Base-by-base conservation (phyloP, 92 coral and sea anemone species). In the Pocillopora grandis region DNA sequence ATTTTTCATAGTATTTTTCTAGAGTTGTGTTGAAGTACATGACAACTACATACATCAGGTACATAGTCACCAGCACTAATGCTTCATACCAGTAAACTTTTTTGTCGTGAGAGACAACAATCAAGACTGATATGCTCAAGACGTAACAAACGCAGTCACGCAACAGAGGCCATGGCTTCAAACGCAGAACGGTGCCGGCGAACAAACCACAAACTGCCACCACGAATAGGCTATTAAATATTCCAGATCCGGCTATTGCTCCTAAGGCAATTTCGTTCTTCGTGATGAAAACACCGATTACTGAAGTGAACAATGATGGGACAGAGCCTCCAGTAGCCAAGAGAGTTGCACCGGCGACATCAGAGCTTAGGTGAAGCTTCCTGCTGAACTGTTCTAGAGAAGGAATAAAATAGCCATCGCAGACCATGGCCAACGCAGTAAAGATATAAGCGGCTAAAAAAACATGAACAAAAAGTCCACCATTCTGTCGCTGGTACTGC, bases 301-400 rank as follows among this genome's bases (percentile, higher is more conserved):
- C 85, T 9, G 97, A 93, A 15, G 95, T 91, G 87, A 91, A 91
- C 61, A 93, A 86, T 61, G 91, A 94, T 10, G 97, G 91, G 9
- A 90, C 95, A 0, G 97, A 93, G 65, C 93, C 89, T 10, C 95
- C 97, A 19, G 91, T 92, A 19, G 97, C 97, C 97, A 93, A 89
- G 69, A 93, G 87, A 12, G 97, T 93, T 12, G 94, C 97, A 15
- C 97, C 97, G 15, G 94, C 94, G 1, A 93, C 97, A 74, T 93
- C 93, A 1, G 87, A 72, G 67, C 79, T 77, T 9, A 93, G 69
- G 63, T 84, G 72, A 37, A 93, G 70, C 27, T 82, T 89, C 36
- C 77, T 85, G 60, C 89, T 79, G 17, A 93, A 77, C 68, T 86
- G 75, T 79, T 93, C 93, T 5, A 93, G 85, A 12, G 97, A 91